Base-by-base conservation (phyloP, 2,888 invertebrate genomes). In the Epistrophe eligans region DNA sequence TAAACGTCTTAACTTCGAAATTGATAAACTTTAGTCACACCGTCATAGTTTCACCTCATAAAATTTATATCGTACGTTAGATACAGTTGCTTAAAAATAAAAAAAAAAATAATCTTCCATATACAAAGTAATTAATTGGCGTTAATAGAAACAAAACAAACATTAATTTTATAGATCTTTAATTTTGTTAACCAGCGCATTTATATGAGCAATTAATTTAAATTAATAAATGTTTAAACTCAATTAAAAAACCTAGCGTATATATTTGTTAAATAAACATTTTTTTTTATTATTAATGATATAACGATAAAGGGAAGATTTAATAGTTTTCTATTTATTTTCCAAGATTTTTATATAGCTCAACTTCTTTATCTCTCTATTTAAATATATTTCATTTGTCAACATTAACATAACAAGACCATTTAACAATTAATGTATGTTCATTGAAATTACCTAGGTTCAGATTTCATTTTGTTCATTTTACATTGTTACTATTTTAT, bases 391-490 rank as follows among this genome's bases (percentile, higher is more conserved):
- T 84, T 70, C 70, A 81, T 85, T 85, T 85, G 77, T 85, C 70
- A 81, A 73, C 80, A 76, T 84, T 35, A 66, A 40, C 38, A 50
- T 48, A 77, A 81, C 80, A 77, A 81, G 76, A 38, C 77, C 77
- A 77, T 73, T 81, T 74, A 77, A 74, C 70, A 71, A 28, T 28
- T 24, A 24, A 0, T 8, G 9, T 35, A 73, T 82, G 79, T 83
- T 83, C 32, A 79, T 48, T 87, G 66, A 70, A 79, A 87, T 87
- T 74, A 73, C 66, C 57, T 58, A 45, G 71, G 76, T 79, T 74
- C 52, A 76, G 87, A 87, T 87, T 87, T 81, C 6, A 58, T 58
- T 62, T 19, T 40, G n/a, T 66, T 66, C 15, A 19, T 58, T 58
- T 58, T 17, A 17, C 6, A 45, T 45, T n/a, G 5, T n/a, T 45